Conservation (phyloP, 2,888 invertebrate species). For the Seira musarum region DNA sequence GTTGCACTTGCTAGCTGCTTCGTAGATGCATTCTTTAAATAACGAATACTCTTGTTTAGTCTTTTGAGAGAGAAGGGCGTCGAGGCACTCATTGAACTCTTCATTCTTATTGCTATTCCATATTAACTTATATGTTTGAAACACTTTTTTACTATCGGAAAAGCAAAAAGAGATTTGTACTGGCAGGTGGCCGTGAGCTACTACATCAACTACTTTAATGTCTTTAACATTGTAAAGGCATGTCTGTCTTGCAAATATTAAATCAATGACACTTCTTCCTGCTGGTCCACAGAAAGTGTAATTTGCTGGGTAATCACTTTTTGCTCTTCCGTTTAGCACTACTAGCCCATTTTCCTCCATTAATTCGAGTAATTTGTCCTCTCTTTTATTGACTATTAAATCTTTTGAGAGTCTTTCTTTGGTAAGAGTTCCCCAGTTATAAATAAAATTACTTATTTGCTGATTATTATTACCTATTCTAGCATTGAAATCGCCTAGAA, state of each 20-base stretch:
- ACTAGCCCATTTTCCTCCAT: neutral
- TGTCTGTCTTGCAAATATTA: conserved; percentile 10
- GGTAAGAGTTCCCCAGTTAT: neutral
- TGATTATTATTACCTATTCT: neutral
- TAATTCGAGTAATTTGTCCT: neutral
- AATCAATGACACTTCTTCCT: conserved; percentile 41
- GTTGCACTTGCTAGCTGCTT: neutral
- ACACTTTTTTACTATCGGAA: too few species aligned
- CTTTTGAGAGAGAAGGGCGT: too few species aligned
- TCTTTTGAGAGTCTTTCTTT: neutral
- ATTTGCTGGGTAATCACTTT: conserved; percentile 18
- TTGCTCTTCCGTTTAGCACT: conserved; percentile 40
- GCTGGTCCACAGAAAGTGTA: conserved; percentile 19
- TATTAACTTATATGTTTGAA: too few species aligned
- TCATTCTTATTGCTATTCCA: too few species aligned
- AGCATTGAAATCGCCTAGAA: conserved; percentile 49
- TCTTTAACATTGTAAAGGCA: neutral
- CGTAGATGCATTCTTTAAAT: conserved; percentile 18
- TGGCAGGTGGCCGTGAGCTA: neutral
- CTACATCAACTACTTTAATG: neutral
- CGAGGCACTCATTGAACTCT: too few species aligned
- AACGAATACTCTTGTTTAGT: too few species aligned
- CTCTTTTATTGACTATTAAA: conserved; percentile 1
- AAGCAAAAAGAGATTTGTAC: too few species aligned
- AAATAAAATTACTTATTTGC: neutral